Evolutionary conservation across 1,140 invertebrate genomes (phyloP).

Genomic region (Caerostris darwini): DNA sequence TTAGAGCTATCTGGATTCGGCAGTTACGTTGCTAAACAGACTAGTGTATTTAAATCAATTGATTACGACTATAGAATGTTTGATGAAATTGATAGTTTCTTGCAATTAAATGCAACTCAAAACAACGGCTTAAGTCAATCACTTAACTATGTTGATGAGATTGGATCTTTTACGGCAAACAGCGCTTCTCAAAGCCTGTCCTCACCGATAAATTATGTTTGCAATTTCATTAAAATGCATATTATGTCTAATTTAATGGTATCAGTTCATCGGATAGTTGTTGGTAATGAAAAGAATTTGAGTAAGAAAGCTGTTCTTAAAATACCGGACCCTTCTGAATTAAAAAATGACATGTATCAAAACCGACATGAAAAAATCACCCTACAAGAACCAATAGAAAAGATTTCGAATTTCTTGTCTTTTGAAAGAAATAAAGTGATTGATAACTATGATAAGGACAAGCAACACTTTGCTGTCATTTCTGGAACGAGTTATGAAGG

Average conservation of each 20-base stretch:
- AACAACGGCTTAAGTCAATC: no score
- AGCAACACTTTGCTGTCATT: no score
- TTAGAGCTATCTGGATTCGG: constrained; percentile 16
- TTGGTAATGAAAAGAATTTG: neutral
- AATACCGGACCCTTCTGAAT: no score
- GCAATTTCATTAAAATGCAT: neutral
- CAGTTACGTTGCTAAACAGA: neutral
- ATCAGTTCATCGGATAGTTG: neutral
- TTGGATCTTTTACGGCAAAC: neutral
- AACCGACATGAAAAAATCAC: no score
- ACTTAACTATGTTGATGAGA: no score
- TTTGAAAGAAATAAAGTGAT: no score
- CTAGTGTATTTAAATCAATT: neutral
- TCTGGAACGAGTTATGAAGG: no score
- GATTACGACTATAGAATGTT: neutral
- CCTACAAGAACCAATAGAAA: no score
- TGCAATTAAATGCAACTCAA: no score
- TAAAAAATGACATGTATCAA: no score
- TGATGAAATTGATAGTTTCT: neutral
- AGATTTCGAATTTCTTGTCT: no score
- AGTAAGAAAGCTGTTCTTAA: neutral
- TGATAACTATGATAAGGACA: no score
- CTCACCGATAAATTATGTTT: neutral
- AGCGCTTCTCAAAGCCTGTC: neutral
- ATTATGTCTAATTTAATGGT: neutral